These are phyloP conservation scores for Caradrina clavipalpis DNA, from an alignment of 2,888 invertebrate species.

Conservation along the genomic window DNA sequence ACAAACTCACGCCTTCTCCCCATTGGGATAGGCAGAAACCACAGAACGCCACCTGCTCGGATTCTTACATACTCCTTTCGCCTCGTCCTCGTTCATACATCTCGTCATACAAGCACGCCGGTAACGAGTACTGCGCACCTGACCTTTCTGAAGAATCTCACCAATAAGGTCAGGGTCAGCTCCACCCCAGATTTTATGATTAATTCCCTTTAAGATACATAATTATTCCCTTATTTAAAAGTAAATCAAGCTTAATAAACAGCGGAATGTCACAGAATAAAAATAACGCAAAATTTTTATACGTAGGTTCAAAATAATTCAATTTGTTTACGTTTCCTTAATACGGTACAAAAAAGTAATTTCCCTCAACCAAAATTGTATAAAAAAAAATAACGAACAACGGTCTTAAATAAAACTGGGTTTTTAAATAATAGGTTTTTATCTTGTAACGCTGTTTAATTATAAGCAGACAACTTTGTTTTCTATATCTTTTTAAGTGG, in stretches of 20 bases:
- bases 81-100: too few species aligned
- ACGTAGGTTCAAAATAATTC: conserved; percentile 2
- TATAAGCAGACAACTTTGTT: neutral
- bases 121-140: too few species aligned
- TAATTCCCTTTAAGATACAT: too few species aligned
- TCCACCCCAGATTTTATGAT: too few species aligned
- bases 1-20: too few species aligned
- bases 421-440: conserved; percentile 14
- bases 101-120: too few species aligned
- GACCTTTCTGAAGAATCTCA: too few species aligned
- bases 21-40: too few species aligned
- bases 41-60: too few species aligned
- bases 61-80: too few species aligned
- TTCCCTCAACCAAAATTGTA: conserved; percentile 9
- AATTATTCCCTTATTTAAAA: too few species aligned
- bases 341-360: conserved; percentile 20
- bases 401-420: conserved; percentile 17
- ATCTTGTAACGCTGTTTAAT: conserved; percentile 18
- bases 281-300: neutral
- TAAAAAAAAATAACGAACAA: conserved; percentile 30
- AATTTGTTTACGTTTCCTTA: neutral
- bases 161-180: too few species aligned
- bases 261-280: neutral
- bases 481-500: neutral
- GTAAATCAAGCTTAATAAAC: neutral